Evolutionary conservation across 2,888 invertebrate species (phyloP).

Genomic region (Xanthorhoe spadicearia): DNA sequence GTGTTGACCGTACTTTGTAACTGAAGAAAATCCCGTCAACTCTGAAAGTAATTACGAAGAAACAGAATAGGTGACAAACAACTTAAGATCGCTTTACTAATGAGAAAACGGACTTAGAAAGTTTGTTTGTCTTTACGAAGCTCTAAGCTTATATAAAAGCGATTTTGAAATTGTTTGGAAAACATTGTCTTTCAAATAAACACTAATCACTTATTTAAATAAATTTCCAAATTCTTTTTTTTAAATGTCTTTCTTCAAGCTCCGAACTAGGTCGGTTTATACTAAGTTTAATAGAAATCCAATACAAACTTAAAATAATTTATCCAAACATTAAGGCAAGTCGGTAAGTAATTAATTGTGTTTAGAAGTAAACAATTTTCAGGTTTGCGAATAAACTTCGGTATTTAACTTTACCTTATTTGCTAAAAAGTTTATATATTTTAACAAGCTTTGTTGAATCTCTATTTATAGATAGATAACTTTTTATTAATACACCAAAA

Average conservation of each 20-base stretch:
- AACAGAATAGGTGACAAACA: constrained; percentile 20
- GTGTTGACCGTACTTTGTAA: constrained; percentile 5
- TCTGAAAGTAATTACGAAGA: constrained; percentile 36
- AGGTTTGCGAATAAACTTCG: background rate
- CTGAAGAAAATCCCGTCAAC: constrained; percentile 21
- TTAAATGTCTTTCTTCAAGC: no score
- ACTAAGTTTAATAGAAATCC: no score
- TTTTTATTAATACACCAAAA: no score
- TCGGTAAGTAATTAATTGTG: background rate
- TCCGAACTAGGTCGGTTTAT: no score
- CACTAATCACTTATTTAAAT: no score
- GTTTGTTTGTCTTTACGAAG: constrained; percentile 2
- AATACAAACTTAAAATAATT: background rate
- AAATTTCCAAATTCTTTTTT: no score
- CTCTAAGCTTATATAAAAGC: constrained; percentile 7
- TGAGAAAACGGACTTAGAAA: constrained; percentile 23
- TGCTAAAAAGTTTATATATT: background rate
- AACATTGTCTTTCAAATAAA: no score
- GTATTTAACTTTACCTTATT: background rate
- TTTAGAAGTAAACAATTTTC: background rate
- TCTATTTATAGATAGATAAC: no score
- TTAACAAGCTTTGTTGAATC: no score
- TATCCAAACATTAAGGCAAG: background rate
- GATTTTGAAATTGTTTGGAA: background rate
- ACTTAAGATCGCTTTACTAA: constrained; percentile 31